Percentiles rank a stretch among this genome's conserved stretches.
These are phyloP conservation scores for Balanococcus diminutus DNA, from an alignment of 2,888 invertebrate species.

Conservation along the genomic window DNA sequence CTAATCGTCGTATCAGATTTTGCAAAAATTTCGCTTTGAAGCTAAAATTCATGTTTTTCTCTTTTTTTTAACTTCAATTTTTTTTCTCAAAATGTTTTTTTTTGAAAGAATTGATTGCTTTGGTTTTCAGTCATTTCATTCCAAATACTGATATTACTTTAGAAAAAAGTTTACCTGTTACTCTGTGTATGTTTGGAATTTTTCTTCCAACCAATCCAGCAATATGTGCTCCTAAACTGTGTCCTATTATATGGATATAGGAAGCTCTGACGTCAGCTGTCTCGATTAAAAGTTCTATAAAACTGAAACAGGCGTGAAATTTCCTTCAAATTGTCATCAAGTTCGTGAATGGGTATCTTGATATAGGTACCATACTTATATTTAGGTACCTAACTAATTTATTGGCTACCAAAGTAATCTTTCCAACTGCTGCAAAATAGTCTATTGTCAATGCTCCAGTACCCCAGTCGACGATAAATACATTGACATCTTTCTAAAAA, in stretches of 20 bases:
- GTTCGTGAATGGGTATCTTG: not conserved
- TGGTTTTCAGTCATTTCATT: too few relatives aligned
- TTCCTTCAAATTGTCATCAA: not conserved
- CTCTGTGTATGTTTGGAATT: slow-evolving; percentile 64
- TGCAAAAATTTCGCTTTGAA: too few relatives aligned
- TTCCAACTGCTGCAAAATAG: not conserved
- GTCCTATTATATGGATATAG: slow-evolving; percentile 68
- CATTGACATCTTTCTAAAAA: not conserved
- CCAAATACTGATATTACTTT: not conserved
- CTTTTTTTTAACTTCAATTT: too few relatives aligned
- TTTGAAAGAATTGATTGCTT: not conserved
- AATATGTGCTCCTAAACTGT: slow-evolving; percentile 71
- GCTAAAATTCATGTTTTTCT: too few relatives aligned
- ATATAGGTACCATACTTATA: not conserved
- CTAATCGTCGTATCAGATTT: too few relatives aligned
- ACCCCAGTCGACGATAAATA: not conserved
- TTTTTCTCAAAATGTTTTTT: not conserved
- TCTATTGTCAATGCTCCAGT: not conserved
- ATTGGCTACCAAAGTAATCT: not conserved
- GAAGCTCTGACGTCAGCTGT: slow-evolving; percentile 62
- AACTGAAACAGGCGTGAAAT: slow-evolving; percentile 61
- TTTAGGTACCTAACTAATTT: not conserved
- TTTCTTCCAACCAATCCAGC: slow-evolving; percentile 66
- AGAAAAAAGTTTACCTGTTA: slow-evolving; percentile 63
- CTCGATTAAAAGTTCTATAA: slow-evolving; percentile 64